These are phyloP conservation scores for Steinernema khuongi DNA, from an alignment of 1,140 invertebrate genomes.

Conservation along the genomic window DNA sequence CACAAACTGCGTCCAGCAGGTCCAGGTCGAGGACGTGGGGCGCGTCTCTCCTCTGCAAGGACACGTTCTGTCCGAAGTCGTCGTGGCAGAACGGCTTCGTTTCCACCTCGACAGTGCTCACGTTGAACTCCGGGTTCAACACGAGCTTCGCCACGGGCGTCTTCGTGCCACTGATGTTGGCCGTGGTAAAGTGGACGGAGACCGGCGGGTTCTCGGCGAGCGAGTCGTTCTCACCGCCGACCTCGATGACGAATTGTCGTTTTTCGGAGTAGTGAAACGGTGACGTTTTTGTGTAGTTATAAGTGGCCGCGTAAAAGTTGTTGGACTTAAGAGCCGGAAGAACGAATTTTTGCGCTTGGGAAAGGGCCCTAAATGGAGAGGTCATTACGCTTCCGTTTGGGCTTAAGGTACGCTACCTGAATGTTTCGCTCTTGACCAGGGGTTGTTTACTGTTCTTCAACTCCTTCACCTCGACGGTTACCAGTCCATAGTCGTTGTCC, in stretches of 20 bases:
- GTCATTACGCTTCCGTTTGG: conserved; percentile 16
- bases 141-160: background rate
- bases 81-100: background rate
- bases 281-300: conserved; percentile 50
- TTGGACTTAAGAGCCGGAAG: conserved; percentile 42
- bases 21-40: conserved; percentile 30
- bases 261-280: conserved; percentile 54
- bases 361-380: conserved; percentile 21
- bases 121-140: background rate
- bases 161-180: conserved; percentile 3
- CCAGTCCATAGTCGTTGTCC: conserved; percentile 31
- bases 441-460: conserved; percentile 30
- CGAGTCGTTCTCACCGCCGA: conserved; percentile 23
- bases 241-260: conserved; percentile 51
- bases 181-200: conserved; percentile 29
- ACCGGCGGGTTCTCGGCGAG: conserved; percentile 29
- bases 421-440: conserved; percentile 31
- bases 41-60: background rate
- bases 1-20: conserved; percentile 32
- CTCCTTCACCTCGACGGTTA: conserved; percentile 41
- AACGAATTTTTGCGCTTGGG: conserved; percentile 34
- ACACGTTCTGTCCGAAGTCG: background rate
- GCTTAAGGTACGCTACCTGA: conserved; percentile 20
- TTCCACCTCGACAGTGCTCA: background rate
- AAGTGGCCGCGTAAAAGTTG: conserved; percentile 49